Evolutionary conservation across 2,888 invertebrate genomes (phyloP).

Genomic region (Ypsolopha sequella): DNA sequence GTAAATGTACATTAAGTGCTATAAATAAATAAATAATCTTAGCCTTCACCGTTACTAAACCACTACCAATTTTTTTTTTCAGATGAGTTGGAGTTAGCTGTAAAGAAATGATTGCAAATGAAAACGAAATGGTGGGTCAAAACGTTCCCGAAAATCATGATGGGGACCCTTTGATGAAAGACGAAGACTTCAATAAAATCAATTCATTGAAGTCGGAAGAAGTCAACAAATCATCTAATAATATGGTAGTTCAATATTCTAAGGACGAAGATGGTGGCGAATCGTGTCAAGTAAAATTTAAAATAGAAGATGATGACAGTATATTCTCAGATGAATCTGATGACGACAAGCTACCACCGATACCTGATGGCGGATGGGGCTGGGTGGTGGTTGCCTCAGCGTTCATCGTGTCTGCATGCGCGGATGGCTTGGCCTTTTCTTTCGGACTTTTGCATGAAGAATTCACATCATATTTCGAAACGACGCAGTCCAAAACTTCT

Average conservation of each 20-base stretch:
- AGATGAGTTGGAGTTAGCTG: too few species aligned
- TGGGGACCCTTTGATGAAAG: background rate
- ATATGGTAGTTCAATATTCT: conserved; percentile 27
- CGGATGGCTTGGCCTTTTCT: conserved; percentile 93
- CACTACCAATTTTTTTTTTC: too few species aligned
- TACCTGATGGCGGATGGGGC: conserved; percentile 89
- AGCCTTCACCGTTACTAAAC: too few species aligned
- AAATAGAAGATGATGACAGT: conserved; percentile 59
- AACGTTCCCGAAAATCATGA: too few species aligned
- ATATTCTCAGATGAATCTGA: conserved; percentile 43
- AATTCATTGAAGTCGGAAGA: conserved; percentile 43
- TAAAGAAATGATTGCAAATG: too few species aligned
- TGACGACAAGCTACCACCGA: conserved; percentile 62
- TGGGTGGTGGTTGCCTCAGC: conserved; percentile 91
- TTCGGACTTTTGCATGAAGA: conserved; percentile 91
- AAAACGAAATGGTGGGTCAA: too few species aligned
- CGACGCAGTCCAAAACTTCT: conserved; percentile 86
- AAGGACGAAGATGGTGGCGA: conserved; percentile 18
- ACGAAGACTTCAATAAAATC: conserved; percentile 41
- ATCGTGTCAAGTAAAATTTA: conserved; percentile 38
- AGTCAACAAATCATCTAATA: conserved; percentile 8
- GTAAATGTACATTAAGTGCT: too few species aligned
- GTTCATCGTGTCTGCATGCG: conserved; percentile 87
- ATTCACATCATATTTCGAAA: conserved; percentile 81
- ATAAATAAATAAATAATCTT: too few species aligned